Conservation (phyloP, 1,140 invertebrate genomes). For the Drosophila pallidifrons region DNA sequence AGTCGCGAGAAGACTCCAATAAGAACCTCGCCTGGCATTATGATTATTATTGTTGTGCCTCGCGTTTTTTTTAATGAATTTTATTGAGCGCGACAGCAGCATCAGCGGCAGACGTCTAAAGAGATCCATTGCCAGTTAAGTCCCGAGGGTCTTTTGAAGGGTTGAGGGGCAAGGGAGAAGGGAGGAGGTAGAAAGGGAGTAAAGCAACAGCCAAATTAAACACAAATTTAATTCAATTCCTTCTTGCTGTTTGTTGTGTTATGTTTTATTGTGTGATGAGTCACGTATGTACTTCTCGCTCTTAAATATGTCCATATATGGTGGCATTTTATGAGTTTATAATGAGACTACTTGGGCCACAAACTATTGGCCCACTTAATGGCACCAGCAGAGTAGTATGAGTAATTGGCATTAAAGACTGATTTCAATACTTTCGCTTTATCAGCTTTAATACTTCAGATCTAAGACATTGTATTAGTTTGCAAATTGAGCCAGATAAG, state of each 20-base stretch:
- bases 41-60: constrained; percentile 57
- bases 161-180: neutral
- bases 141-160: neutral
- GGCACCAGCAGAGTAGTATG: neutral
- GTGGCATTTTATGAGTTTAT: neutral
- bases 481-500: neutral
- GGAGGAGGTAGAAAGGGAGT: neutral
- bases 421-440: neutral
- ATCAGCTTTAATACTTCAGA: neutral
- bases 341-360: neutral
- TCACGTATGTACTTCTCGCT: constrained; percentile 5
- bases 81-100: constrained; percentile 65
- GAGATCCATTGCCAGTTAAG: constrained; percentile 39
- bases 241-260: neutral
- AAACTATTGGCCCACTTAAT: constrained; percentile 12
- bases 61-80: constrained; percentile 65
- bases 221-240: constrained; percentile 30
- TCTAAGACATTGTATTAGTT: neutral
- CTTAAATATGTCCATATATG: too few relatives aligned
- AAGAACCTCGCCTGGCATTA: constrained; percentile 40
- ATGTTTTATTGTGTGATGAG: constrained; percentile 10
- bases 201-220: constrained; percentile 39
- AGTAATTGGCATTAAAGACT: constrained; percentile 1
- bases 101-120: constrained; percentile 20
- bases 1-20: constrained; percentile 36